Evolutionary conservation across 2,797 vertebrate genomes (phyloP).

Genomic region (Rhadinocentrus ornatus): DNA sequence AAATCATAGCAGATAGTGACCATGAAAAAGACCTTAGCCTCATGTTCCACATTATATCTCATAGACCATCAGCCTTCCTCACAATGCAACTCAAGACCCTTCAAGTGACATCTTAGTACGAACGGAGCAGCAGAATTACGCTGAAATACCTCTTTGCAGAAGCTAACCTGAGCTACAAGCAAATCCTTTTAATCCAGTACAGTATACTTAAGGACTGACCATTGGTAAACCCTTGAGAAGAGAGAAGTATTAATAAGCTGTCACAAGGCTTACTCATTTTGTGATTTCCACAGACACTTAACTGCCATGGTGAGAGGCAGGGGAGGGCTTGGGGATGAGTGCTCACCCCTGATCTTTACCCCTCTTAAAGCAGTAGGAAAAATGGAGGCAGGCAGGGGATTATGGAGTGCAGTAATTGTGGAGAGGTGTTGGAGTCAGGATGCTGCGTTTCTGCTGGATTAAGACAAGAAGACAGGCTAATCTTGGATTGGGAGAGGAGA

Average conservation of each 20-base stretch:
- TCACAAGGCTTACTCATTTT: conserved; percentile 83
- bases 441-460: conserved; percentile 87
- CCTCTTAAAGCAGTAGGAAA: conserved; percentile 83
- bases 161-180: conserved; percentile 84
- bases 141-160: conserved; percentile 76
- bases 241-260: conserved; percentile 84
- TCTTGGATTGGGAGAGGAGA: conserved; percentile 84
- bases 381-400: conserved; percentile 85
- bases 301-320: conserved; percentile 79
- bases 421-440: conserved; percentile 87
- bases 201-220: conserved; percentile 86
- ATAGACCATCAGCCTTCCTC: conserved; percentile 70
- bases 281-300: conserved; percentile 83
- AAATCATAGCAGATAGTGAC: conserved; percentile 62
- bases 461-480: conserved; percentile 86
- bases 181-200: conserved; percentile 87
- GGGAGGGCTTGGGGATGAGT: conserved; percentile 78
- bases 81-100: conserved; percentile 76
- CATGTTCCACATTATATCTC: conserved; percentile 71
- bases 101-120: conserved; percentile 76
- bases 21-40: conserved; percentile 68
- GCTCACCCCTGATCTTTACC: conserved; percentile 86
- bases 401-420: conserved; percentile 87
- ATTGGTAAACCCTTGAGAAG: conserved; percentile 79
- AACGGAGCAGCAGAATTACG: conserved; percentile 59